Conservation (phyloP, 1,140 invertebrate genomes). For the Pseudomyrmex gracilis region DNA sequence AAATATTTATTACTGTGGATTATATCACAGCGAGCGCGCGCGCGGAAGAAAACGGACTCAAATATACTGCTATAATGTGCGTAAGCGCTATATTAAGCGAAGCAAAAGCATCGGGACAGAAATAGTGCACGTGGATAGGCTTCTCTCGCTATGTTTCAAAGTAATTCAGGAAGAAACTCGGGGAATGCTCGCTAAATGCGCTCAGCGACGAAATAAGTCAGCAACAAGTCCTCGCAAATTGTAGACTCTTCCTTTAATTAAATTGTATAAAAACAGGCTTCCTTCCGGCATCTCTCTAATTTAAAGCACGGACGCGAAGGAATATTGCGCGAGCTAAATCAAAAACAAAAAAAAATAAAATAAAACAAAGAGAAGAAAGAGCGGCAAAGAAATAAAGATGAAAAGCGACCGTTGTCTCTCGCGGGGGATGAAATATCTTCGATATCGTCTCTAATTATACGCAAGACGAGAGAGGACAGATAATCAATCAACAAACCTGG, state of each 20-base stretch:
- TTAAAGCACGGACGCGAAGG: too few relatives aligned
- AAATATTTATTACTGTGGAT: slow-evolving; percentile 12
- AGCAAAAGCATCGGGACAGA: slow-evolving; percentile 29
- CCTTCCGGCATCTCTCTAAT: not conserved
- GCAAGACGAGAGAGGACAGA: not conserved
- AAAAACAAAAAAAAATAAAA: not conserved
- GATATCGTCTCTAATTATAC: not conserved
- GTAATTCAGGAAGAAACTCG: slow-evolving; percentile 1
- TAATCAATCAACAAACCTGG: slow-evolving; percentile 13
- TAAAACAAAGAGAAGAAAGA: not conserved
- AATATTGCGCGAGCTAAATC: not conserved
- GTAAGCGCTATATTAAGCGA: slow-evolving; percentile 52
- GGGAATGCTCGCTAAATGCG: not conserved
- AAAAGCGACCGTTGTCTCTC: not conserved
- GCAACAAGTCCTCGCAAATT: not conserved
- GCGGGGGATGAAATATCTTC: not conserved
- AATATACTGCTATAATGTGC: not conserved
- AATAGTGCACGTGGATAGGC: slow-evolving; percentile 24
- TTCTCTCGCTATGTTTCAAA: not conserved
- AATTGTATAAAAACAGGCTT: not conserved
- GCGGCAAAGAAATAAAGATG: not conserved
- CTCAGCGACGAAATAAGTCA: not conserved
- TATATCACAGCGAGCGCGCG: not conserved
- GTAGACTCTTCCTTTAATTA: not conserved
- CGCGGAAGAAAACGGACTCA: not conserved